Evolutionary conservation across 1,140 invertebrate species (phyloP).

Genomic region (Eciton burchellii): DNA sequence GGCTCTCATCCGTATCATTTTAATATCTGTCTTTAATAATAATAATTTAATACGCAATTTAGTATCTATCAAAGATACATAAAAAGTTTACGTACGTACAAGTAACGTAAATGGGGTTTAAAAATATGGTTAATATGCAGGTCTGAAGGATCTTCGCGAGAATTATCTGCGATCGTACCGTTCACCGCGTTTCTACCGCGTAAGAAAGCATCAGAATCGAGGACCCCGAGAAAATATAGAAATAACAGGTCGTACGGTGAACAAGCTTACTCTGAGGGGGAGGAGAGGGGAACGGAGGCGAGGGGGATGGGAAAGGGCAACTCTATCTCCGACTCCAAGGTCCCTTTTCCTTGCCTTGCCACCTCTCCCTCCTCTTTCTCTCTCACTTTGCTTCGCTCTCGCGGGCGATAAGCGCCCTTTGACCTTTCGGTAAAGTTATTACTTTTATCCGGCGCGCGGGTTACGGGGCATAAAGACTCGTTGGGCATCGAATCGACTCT

Average conservation of each 20-base stretch:
- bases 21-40: too few relatives aligned
- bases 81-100: too few relatives aligned
- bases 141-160: background rate
- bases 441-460: constrained; percentile 68
- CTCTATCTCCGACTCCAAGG: background rate
- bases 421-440: constrained; percentile 72
- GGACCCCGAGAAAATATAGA: constrained; percentile 10
- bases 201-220: constrained; percentile 5
- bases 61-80: too few relatives aligned
- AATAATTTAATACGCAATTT: too few relatives aligned
- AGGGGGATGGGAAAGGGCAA: too few relatives aligned
- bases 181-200: background rate
- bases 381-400: background rate
- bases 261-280: background rate
- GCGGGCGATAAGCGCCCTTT: constrained; percentile 64
- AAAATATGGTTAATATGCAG: background rate
- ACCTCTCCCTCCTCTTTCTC: background rate
- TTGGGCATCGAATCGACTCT: constrained; percentile 68
- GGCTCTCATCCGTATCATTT: too few relatives aligned
- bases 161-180: background rate
- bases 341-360: constrained; percentile 19
- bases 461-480: constrained; percentile 58
- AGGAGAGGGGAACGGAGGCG: too few relatives aligned
- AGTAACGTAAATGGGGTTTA: too few relatives aligned
- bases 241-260: background rate